Conservation (phyloP, 1,140 invertebrate genomes). For the Drosophila saltans region DNA sequence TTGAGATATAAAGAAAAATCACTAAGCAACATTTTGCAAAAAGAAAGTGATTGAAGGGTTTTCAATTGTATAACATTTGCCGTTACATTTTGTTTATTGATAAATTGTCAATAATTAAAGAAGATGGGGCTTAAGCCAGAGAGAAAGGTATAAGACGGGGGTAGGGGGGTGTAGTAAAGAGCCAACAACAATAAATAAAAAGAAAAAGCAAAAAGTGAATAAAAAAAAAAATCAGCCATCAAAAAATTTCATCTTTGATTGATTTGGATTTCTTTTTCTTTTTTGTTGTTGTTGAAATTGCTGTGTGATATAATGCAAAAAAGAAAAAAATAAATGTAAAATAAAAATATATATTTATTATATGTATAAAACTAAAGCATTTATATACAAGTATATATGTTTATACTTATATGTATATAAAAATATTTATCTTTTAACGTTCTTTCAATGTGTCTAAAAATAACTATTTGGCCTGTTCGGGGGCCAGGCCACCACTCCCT, state of each 20-base stretch:
- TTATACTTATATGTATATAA: conserved; percentile 23
- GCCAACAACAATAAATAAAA: conserved; percentile 1
- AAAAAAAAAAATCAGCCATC: conserved; percentile 21
- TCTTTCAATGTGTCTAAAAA: conserved; percentile 19
- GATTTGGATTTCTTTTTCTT: conserved; percentile 47
- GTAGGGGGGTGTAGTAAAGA: neutral
- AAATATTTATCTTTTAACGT: conserved; percentile 11
- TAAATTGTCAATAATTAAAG: conserved; percentile 64
- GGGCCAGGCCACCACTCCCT: conserved; percentile 34
- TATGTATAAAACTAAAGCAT: no score
- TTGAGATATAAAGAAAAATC: conserved; percentile 40
- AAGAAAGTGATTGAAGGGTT: conserved; percentile 53
- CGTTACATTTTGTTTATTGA: conserved; percentile 51
- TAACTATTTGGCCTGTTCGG: conserved; percentile 8
- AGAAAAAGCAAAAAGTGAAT: neutral
- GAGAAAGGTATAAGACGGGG: neutral
- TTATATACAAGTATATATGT: conserved; percentile 15
- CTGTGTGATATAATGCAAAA: conserved; percentile 1
- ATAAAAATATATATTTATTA: conserved; percentile 32
- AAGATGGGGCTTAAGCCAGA: conserved; percentile 20
- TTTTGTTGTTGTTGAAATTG: conserved; percentile 27
- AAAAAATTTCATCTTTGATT: conserved; percentile 50
- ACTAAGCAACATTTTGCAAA: conserved; percentile 32
- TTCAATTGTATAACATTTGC: conserved; percentile 63
- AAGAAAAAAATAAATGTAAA: conserved; percentile 18